Evolutionary conservation across 2,797 vertebrate genomes (phyloP).

Genomic region (Apodemus agrarius): DNA sequence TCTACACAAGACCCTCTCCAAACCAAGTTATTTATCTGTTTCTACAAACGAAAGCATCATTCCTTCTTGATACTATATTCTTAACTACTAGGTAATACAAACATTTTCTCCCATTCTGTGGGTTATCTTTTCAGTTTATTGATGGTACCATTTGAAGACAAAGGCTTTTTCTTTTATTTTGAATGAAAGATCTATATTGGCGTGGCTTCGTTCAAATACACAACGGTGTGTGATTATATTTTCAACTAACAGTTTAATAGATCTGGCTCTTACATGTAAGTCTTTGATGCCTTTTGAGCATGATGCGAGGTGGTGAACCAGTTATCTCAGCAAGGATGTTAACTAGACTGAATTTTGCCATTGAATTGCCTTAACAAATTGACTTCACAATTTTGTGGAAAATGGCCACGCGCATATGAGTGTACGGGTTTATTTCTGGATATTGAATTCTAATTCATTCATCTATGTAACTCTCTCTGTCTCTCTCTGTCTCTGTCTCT

Average conservation of each 20-base stretch:
- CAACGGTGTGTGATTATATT: neutral
- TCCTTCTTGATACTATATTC: neutral
- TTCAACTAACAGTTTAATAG: neutral
- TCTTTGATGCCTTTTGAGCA: neutral
- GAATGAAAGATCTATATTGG: neutral
- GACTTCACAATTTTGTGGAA: neutral
- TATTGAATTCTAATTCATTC: neutral
- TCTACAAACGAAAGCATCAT: neutral
- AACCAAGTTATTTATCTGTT: neutral
- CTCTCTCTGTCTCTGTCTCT: neutral
- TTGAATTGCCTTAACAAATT: slow-evolving; percentile 6
- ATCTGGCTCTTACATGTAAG: neutral
- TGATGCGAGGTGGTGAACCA: neutral
- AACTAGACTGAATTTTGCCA: neutral
- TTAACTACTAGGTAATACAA: neutral
- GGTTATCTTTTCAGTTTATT: neutral
- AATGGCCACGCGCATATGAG: neutral
- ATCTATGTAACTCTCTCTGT: neutral
- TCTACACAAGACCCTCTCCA: neutral
- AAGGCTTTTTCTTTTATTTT: neutral
- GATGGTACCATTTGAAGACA: neutral
- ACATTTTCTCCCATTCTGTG: neutral
- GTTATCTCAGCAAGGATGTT: neutral
- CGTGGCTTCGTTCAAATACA: neutral
- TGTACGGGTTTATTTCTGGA: neutral